Evolutionary conservation across 2,113 vertebrate genomes (phyloP).

Genomic region (Menidia beryllina): DNA sequence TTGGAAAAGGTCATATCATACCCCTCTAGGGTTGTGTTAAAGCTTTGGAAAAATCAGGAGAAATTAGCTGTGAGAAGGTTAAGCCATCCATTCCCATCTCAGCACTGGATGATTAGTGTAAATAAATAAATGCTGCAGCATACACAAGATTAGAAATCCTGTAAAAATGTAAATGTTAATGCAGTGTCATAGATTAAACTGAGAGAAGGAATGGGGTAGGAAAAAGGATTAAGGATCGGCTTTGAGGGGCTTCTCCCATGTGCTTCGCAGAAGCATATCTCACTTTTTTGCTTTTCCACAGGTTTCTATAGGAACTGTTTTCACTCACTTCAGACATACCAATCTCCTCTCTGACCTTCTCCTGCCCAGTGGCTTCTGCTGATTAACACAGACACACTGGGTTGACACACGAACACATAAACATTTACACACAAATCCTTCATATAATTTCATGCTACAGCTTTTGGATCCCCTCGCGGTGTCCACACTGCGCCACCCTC

Average conservation of each 20-base stretch:
- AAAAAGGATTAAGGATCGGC: constrained; percentile 71
- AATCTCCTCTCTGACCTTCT: constrained; percentile 78
- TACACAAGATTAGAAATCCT: constrained; percentile 59
- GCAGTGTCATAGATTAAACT: constrained; percentile 72
- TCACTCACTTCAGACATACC: constrained; percentile 66
- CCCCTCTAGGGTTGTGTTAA: constrained; percentile 35
- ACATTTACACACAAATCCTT: constrained; percentile 11
- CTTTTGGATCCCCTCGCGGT: constrained; percentile 24
- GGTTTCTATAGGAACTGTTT: constrained; percentile 63
- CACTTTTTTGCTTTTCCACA: constrained; percentile 50
- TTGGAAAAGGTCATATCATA: constrained; percentile 78
- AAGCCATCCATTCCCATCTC: constrained; percentile 63
- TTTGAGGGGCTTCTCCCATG: constrained; percentile 75
- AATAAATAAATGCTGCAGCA: constrained; percentile 57
- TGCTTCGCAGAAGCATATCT: constrained; percentile 67
- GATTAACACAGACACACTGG: constrained; percentile 49
- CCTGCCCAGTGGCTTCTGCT: constrained; percentile 57
- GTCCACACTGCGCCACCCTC: constrained; percentile 32
- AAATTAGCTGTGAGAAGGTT: constrained; percentile 81
- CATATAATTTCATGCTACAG: constrained; percentile 42
- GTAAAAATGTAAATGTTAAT: constrained; percentile 69
- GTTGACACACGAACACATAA: constrained; percentile 8
- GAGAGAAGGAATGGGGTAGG: constrained; percentile 43
- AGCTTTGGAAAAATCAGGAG: constrained; percentile 66
- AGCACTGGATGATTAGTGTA: constrained; percentile 65